Evolutionary conservation across 2,113 vertebrate species (phyloP).

Genomic region (Channa maculata): DNA sequence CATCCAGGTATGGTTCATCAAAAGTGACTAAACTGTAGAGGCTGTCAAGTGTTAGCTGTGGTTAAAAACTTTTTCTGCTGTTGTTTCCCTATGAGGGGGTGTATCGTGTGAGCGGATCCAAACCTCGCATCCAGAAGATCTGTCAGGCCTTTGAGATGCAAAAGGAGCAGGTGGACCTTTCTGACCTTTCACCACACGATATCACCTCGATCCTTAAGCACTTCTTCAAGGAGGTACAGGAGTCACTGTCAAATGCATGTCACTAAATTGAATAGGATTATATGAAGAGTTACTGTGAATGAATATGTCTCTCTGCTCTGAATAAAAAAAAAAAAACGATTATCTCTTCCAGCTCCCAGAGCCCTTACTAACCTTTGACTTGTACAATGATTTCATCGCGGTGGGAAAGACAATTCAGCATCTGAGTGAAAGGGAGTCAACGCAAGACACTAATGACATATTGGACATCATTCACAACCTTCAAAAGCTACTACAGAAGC

Average conservation of each 20-base stretch:
- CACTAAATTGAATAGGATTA: neutral
- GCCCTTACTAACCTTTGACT: constrained; percentile 87
- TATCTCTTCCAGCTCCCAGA: constrained; percentile 87
- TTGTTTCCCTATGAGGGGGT: constrained; percentile 84
- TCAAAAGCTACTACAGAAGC: constrained; percentile 83
- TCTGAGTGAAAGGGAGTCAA: constrained; percentile 67
- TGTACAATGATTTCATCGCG: constrained; percentile 87
- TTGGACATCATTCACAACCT: constrained; percentile 73
- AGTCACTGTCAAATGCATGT: neutral
- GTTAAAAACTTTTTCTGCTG: neutral
- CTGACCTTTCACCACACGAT: constrained; percentile 91
- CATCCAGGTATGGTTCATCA: constrained; percentile 84
- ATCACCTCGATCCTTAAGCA: constrained; percentile 91
- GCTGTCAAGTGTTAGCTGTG: neutral
- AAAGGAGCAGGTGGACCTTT: constrained; percentile 89
- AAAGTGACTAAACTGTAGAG: neutral
- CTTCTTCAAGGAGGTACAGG: constrained; percentile 92
- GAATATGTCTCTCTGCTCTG: neutral
- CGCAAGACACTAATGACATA: constrained; percentile 57
- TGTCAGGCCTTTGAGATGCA: constrained; percentile 92
- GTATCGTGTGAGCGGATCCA: constrained; percentile 92
- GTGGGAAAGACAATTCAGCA: constrained; percentile 87
- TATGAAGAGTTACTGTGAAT: neutral
- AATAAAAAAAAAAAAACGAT: constrained; percentile 2
- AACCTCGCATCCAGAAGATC: constrained; percentile 90